A percentile compares a stretch with the other conserved stretches of the same genome.
These are phyloP conservation scores for Drosophila busckii DNA, from an alignment of 1,140 invertebrate genomes.

Conservation along the genomic window DNA sequence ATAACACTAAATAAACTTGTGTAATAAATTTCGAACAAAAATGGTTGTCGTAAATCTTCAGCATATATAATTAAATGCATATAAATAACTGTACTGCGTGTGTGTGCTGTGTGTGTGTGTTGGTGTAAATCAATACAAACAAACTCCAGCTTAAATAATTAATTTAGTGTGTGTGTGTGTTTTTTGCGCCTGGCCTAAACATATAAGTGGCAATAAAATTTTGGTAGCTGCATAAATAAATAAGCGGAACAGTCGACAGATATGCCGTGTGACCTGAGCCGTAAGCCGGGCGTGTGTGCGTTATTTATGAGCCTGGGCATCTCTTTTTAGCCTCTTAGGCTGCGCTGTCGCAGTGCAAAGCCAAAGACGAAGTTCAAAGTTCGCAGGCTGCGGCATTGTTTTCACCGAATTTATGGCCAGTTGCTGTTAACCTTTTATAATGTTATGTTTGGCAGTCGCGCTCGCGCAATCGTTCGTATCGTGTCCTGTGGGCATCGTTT, in stretches of 20 bases:
- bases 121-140: slow-evolving; percentile 59
- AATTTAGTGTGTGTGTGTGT: slow-evolving; percentile 41
- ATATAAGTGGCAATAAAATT: slow-evolving; percentile 64
- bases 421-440: slow-evolving; percentile 33
- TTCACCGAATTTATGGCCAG: slow-evolving; percentile 43
- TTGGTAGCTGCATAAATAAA: slow-evolving; percentile 52
- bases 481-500: slow-evolving; percentile 59
- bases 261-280: slow-evolving; percentile 8
- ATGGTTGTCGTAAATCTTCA: slow-evolving; percentile 23
- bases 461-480: slow-evolving; percentile 52
- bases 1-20: slow-evolving; percentile 1
- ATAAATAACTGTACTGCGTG: background rate
- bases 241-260: slow-evolving; percentile 19
- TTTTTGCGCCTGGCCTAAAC: slow-evolving; percentile 29
- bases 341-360: background rate
- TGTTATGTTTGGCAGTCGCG: slow-evolving; percentile 39
- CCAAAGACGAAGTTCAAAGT: slow-evolving; percentile 34
- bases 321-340: too few species aligned
- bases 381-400: slow-evolving; percentile 11
- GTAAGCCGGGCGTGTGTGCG: background rate
- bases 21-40: too few species aligned
- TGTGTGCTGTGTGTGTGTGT: background rate
- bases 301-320: slow-evolving; percentile 22
- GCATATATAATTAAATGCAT: background rate
- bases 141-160: slow-evolving; percentile 61